Percentiles rank a stretch among this genome's conserved stretches.
phyloP scores from a whole-genome alignment of 2,797 vertebrate species.

The Alfaro cultratus region DNA sequence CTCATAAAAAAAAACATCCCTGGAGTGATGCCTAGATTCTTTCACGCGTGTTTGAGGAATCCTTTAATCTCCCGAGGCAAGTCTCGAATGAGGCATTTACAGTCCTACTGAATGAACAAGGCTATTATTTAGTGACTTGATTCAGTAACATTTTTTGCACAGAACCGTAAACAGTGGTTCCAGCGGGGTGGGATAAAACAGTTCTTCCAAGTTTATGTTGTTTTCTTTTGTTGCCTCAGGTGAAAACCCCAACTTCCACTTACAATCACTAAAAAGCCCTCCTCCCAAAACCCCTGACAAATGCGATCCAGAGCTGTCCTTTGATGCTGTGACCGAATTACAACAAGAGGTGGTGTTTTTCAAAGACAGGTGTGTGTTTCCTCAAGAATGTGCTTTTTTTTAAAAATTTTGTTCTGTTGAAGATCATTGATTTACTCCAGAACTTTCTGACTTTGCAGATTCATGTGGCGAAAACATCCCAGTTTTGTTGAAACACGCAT shows the following conservation, averaged over 20 bases:
- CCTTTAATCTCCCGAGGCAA: background rate
- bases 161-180: too few species aligned
- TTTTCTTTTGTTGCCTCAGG: constrained; percentile 33
- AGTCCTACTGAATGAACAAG: too few species aligned
- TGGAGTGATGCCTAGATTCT: too few species aligned
- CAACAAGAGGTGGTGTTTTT: constrained; percentile 88
- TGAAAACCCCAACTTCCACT: constrained; percentile 44
- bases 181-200: too few species aligned
- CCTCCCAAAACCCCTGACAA: constrained; percentile 90
- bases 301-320: constrained; percentile 84
- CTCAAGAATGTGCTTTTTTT: background rate
- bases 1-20: too few species aligned
- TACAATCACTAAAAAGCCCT: constrained; percentile 71
- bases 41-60: too few species aligned
- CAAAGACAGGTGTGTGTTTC: constrained; percentile 85
- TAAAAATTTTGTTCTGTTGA: too few species aligned
- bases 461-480: constrained; percentile 75
- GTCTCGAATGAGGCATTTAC: background rate
- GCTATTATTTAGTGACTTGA: too few species aligned
- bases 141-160: background rate
- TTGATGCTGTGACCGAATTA: constrained; percentile 86
- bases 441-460: constrained; percentile 54
- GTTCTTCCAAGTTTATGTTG: background rate
- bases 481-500: constrained; percentile 61
- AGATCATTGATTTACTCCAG: background rate